Percentiles rank a stretch among this genome's conserved stretches.
phyloP scores from a whole-genome alignment of 1,140 invertebrate species.

The Drosophila bipectinata region DNA sequence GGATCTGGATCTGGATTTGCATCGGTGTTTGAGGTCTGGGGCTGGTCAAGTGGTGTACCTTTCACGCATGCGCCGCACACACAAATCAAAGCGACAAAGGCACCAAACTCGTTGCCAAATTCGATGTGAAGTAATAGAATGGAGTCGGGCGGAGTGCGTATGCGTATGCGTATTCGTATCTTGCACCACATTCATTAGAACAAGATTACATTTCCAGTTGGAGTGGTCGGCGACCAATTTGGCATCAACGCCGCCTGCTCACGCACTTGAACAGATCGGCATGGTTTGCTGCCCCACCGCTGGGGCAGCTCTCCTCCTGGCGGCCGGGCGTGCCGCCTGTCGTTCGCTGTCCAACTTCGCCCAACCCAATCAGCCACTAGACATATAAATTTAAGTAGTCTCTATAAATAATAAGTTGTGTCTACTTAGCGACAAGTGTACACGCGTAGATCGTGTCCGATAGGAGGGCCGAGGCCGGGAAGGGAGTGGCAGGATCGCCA shows the following conservation, averaged over 20 bases:
- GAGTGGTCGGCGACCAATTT: slow-evolving; percentile 42
- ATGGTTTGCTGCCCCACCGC: neutral
- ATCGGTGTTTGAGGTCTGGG: slow-evolving; percentile 32
- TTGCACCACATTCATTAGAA: slow-evolving; percentile 77
- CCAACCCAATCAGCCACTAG: slow-evolving; percentile 67
- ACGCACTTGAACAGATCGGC: slow-evolving; percentile 38
- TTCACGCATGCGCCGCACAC: slow-evolving; percentile 57
- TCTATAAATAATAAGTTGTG: slow-evolving; percentile 79
- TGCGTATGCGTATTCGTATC: slow-evolving; percentile 42
- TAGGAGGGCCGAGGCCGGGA: slow-evolving; percentile 12
- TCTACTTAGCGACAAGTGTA: slow-evolving; percentile 80
- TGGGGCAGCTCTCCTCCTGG: too few species aligned
- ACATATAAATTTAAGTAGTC: slow-evolving; percentile 68
- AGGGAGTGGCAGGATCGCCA: slow-evolving; percentile 13
- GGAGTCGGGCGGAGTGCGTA: slow-evolving; percentile 29
- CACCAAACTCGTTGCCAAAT: slow-evolving; percentile 67
- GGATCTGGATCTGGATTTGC: slow-evolving; percentile 5
- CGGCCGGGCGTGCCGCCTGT: slow-evolving; percentile 63
- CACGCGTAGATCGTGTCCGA: slow-evolving; percentile 58
- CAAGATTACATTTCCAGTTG: slow-evolving; percentile 62
- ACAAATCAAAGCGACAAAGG: slow-evolving; percentile 59
- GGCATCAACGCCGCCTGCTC: slow-evolving; percentile 23
- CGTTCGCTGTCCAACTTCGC: slow-evolving; percentile 61
- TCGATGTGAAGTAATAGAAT: slow-evolving; percentile 74
- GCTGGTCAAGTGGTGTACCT: slow-evolving; percentile 52